phyloP scores from a whole-genome alignment of 1,140 invertebrate genomes.

The Sitophilus oryzae region DNA sequence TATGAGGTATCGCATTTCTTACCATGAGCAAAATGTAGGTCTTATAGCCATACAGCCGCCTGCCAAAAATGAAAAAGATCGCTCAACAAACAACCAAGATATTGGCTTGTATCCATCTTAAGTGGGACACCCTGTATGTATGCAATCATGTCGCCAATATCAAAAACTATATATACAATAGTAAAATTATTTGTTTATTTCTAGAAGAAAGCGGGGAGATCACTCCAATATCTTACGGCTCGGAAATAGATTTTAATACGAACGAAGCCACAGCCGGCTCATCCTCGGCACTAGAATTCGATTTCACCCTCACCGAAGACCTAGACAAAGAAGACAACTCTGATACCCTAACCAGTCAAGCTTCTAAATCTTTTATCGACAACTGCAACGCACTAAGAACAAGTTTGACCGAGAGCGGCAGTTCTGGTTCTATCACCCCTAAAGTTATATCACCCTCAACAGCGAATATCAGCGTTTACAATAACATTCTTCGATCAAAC shows the following conservation, averaged over 20 bases:
- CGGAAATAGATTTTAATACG: conserved; percentile 53
- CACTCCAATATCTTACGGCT: conserved; percentile 54
- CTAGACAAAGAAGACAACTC: conserved; percentile 32
- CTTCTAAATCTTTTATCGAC: conserved; percentile 10
- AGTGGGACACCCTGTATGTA: too few relatives aligned
- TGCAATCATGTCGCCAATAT: too few relatives aligned
- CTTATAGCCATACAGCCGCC: too few relatives aligned
- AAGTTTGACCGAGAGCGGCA: conserved; percentile 15
- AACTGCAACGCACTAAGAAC: conserved; percentile 25
- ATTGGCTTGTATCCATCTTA: too few relatives aligned
- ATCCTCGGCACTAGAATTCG: conserved; percentile 47
- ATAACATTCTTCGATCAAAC: conserved; percentile 22
- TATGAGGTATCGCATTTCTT: too few relatives aligned
- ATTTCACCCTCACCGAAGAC: conserved; percentile 47
- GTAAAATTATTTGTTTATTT: conserved; percentile 14
- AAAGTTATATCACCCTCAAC: conserved; percentile 20
- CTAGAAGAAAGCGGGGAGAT: conserved; percentile 51
- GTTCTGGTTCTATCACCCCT: conserved; percentile 15
- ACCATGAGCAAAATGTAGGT: too few relatives aligned
- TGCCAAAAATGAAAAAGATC: too few relatives aligned
- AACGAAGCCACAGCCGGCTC: conserved; percentile 53
- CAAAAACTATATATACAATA: too few relatives aligned
- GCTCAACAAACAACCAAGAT: too few relatives aligned
- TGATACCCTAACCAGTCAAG: conserved; percentile 20
- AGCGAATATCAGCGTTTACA: conserved; percentile 25